Evolutionary conservation across 1,140 invertebrate species (phyloP).

Genomic region (Bicyclus anynana): DNA sequence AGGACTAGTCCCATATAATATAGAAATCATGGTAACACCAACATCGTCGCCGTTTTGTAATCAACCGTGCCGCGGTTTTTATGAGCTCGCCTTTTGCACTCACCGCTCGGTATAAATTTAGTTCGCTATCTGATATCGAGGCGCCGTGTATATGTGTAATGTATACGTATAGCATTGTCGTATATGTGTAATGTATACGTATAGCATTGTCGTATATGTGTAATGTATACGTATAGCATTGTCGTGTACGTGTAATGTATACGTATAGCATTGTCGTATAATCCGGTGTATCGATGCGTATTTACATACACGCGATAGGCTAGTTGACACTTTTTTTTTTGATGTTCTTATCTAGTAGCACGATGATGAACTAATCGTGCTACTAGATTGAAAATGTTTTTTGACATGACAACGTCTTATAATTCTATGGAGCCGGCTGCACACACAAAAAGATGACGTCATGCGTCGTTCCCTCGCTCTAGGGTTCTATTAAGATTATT

Average conservation of each 20-base stretch:
- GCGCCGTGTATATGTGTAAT: conserved; percentile 30
- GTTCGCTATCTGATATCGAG: conserved; percentile 55
- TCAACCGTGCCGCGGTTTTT: conserved; percentile 68
- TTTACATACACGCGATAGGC: background rate
- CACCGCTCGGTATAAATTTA: conserved; percentile 60
- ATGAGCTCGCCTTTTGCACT: conserved; percentile 58
- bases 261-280: conserved; percentile 16
- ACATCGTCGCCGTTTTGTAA: conserved; percentile 56
- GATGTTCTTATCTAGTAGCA: no score
- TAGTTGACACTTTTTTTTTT: background rate
- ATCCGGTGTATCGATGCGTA: background rate
- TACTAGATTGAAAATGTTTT: no score
- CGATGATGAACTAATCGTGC: no score
- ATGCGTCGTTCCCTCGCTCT: no score
- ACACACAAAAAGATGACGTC: no score
- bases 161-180: conserved; percentile 36
- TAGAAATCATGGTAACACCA: background rate
- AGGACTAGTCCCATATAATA: background rate
- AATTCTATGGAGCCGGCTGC: no score
- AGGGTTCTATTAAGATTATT: no score
- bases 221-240: conserved; percentile 33
- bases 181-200: conserved; percentile 36
- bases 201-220: conserved; percentile 30
- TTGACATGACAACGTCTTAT: no score
- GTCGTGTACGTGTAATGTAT: conserved; percentile 36